A percentile compares a stretch with the other conserved stretches of the same genome.
These are phyloP conservation scores for Mythimna loreyi DNA, from an alignment of 2,888 invertebrate species.

Conservation along the genomic window DNA sequence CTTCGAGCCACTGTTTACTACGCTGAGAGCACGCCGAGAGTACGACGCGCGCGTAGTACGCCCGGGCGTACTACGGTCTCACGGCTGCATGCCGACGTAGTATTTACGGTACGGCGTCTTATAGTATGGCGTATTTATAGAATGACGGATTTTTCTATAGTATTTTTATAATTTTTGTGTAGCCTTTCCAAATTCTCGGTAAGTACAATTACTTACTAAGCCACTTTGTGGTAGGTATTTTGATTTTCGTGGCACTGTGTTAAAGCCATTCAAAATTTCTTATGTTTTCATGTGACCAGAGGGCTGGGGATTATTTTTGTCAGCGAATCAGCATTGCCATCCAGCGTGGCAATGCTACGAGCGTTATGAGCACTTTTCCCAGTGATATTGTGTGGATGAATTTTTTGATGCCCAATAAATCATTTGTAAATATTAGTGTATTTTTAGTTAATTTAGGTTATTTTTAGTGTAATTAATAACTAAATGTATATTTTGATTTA, in stretches of 20 bases:
- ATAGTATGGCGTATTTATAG: not conserved
- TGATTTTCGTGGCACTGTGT: not conserved
- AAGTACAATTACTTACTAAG: not conserved
- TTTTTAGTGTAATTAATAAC: no score
- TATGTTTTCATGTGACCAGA: no score
- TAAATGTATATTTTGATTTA: no score
- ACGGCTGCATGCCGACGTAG: not conserved
- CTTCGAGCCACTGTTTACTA: not conserved
- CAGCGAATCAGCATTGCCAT: no score
- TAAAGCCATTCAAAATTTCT: conserved; percentile 7
- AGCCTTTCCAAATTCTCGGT: not conserved
- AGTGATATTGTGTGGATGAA: no score
- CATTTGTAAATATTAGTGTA: no score
- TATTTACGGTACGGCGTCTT: not conserved
- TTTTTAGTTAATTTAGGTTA: no score
- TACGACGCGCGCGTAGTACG: not conserved
- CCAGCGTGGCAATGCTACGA: no score
- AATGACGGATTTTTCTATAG: conserved; percentile 7
- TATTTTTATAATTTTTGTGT: no score
- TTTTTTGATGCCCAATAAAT: no score
- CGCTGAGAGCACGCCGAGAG: not conserved
- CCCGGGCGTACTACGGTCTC: not conserved
- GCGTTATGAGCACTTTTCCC: no score
- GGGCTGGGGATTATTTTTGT: no score
- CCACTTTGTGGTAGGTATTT: not conserved